These are phyloP conservation scores for Brachyistius frenatus DNA, from an alignment of 2,113 vertebrate genomes.

Conservation along the genomic window DNA sequence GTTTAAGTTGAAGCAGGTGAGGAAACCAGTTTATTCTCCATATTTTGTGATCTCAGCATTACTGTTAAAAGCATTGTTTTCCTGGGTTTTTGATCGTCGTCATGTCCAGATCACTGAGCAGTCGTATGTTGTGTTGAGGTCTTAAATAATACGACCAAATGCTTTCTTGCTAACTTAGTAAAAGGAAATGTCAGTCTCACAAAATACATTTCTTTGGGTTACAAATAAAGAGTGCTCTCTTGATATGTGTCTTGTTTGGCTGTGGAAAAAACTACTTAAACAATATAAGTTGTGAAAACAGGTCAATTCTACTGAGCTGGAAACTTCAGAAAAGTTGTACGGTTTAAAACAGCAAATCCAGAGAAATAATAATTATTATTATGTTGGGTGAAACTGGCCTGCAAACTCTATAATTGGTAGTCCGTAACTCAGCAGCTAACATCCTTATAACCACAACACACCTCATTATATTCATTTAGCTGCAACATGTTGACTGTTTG, in stretches of 20 bases:
- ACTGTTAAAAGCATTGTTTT: no score
- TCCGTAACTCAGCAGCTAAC: not conserved
- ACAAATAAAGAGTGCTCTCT: no score
- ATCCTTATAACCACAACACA: slow-evolving; percentile 4
- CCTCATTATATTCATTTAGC: slow-evolving; percentile 43
- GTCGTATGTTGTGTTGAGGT: no score
- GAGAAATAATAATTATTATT: not conserved
- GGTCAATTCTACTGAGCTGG: not conserved
- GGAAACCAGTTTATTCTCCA: no score
- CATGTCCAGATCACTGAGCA: not conserved
- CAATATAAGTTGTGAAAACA: not conserved
- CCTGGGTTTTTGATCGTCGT: not conserved
- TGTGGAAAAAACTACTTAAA: not conserved
- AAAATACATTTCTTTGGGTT: no score
- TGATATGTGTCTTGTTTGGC: not conserved
- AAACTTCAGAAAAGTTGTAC: not conserved
- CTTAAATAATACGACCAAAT: no score
- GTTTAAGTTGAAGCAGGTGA: no score
- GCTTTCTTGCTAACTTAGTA: no score
- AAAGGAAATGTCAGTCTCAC: not conserved
- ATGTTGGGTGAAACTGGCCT: not conserved
- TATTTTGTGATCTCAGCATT: no score
- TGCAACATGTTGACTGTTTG: slow-evolving; percentile 31
- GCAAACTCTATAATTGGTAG: not conserved
- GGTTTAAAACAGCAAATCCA: not conserved